A percentile compares a stretch with the other conserved stretches of the same genome.
Conservation (phyloP, 2,797 vertebrate genomes). For the Lacerta agilis region DNA sequence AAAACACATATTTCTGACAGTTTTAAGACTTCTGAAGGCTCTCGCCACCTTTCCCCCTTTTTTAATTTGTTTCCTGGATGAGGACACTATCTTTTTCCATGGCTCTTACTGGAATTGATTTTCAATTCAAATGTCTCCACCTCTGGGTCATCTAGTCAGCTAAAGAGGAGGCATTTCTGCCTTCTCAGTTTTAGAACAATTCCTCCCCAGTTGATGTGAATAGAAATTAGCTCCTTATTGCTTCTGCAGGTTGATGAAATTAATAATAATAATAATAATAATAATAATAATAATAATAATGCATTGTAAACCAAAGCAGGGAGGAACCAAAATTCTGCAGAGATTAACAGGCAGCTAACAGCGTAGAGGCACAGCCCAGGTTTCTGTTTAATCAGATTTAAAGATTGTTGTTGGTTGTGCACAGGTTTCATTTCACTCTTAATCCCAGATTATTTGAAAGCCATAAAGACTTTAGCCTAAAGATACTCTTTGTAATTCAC, state of each 20-base stretch:
- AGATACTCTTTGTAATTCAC: not conserved
- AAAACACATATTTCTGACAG: constrained; percentile 15
- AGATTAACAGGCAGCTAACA: not conserved
- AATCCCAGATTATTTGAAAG: not conserved
- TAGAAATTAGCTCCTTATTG: constrained; percentile 56
- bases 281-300: constrained; percentile 29
- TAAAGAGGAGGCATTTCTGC: constrained; percentile 55
- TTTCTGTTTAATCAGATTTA: not conserved
- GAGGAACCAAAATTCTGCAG: not conserved
- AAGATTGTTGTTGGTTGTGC: not conserved
- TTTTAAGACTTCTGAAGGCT: constrained; percentile 46
- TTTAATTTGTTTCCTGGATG: constrained; percentile 61
- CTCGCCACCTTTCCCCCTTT: constrained; percentile 47
- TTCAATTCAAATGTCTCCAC: constrained; percentile 70
- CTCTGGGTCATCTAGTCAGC: constrained; percentile 50
- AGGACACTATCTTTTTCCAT: constrained; percentile 64
- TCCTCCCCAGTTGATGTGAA: constrained; percentile 50
- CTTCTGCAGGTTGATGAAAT: constrained; percentile 40
- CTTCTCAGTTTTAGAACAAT: constrained; percentile 53
- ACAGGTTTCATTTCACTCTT: not conserved
- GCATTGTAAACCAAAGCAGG: not conserved
- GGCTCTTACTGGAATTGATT: constrained; percentile 74
- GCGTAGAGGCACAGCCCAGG: too few relatives aligned
- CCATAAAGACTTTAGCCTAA: not conserved
- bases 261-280: too few relatives aligned